Conservation (phyloP, 2,113 vertebrate genomes). For the Emydura subglobosa region DNA sequence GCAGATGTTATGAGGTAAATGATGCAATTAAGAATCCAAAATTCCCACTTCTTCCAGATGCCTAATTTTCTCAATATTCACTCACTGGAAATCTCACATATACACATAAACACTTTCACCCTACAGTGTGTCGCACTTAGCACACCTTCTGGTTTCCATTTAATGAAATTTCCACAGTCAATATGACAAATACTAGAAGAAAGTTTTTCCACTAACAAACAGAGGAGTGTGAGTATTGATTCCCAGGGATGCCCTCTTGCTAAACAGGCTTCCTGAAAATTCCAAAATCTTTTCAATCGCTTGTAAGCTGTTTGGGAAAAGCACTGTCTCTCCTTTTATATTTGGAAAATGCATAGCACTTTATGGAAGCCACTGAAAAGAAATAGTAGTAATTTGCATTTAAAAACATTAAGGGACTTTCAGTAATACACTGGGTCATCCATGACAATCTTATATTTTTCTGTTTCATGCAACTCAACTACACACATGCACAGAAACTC, state of each 20-base stretch:
- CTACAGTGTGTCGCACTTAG: slow-evolving; percentile 49
- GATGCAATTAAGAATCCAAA: slow-evolving; percentile 77
- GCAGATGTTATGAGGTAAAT: slow-evolving; percentile 79
- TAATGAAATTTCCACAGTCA: slow-evolving; percentile 53
- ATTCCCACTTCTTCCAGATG: slow-evolving; percentile 77
- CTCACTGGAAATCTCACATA: slow-evolving; percentile 50
- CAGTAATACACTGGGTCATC: rapidly evolving
- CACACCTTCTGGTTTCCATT: slow-evolving; percentile 70
- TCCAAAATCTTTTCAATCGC: background rate
- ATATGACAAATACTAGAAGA: slow-evolving; percentile 56
- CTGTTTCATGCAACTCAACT: background rate
- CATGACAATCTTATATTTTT: background rate
- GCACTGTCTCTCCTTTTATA: background rate
- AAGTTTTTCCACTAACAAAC: slow-evolving; percentile 24
- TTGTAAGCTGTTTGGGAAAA: slow-evolving; percentile 14
- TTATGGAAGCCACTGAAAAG: background rate
- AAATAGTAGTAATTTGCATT: background rate
- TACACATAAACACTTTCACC: slow-evolving; percentile 62
- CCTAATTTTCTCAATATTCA: slow-evolving; percentile 78
- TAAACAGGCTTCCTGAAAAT: slow-evolving; percentile 8
- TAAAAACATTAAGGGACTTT: background rate
- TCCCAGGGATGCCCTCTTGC: background rate
- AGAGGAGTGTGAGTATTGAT: background rate
- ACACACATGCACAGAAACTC: rapidly evolving
- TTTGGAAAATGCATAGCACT: background rate